Conservation (phyloP, 2,888 invertebrate species). For the Ctenicera cuprea region DNA sequence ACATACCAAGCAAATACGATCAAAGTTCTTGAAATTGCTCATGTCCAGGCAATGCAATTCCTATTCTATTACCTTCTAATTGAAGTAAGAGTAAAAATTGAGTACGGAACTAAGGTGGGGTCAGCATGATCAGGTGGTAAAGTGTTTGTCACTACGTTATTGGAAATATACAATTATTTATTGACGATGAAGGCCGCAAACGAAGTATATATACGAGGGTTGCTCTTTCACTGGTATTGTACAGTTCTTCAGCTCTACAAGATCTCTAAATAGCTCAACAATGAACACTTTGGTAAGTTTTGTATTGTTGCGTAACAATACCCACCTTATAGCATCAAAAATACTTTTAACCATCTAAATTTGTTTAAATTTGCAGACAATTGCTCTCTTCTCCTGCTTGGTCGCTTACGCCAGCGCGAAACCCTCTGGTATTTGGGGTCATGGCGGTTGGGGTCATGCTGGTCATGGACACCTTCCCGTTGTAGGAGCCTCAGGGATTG, state of each 20-base stretch:
- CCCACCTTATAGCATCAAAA: background rate
- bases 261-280: constrained; percentile 48
- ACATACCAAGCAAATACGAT: too few species aligned
- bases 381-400: constrained; percentile 59
- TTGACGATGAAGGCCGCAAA: constrained; percentile 56
- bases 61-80: constrained; percentile 38
- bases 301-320: too few species aligned
- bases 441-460: constrained; percentile 33
- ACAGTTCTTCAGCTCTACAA: constrained; percentile 52
- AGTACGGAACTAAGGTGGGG: constrained; percentile 44
- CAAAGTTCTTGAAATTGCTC: constrained; percentile 22
- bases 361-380: constrained; percentile 52
- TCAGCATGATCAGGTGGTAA: constrained; percentile 37
- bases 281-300: constrained; percentile 61
- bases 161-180: constrained; percentile 37
- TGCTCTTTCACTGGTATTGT: constrained; percentile 51
- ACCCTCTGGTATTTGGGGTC: constrained; percentile 57
- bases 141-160: constrained; percentile 37
- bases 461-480: constrained; percentile 34
- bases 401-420: constrained; percentile 57
- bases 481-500: constrained; percentile 44
- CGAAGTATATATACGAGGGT: constrained; percentile 58
- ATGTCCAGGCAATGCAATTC: constrained; percentile 14
- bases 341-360: background rate
- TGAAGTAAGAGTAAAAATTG: constrained; percentile 42